Evolutionary conservation across 2,797 vertebrate genomes (phyloP).

Genomic region (Darevskia nairensis): DNA sequence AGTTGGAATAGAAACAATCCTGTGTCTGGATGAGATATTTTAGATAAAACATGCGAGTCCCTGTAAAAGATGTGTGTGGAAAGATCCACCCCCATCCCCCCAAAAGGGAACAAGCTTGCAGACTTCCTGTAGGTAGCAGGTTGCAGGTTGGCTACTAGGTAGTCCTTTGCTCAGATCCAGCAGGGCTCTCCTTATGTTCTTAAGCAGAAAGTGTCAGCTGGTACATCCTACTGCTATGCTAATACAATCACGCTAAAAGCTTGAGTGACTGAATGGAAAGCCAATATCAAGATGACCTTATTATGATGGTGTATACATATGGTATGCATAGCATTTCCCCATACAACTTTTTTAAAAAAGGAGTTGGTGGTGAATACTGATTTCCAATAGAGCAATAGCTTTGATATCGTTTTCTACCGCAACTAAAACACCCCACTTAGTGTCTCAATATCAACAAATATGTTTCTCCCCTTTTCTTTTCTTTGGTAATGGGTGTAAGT

Average conservation of each 20-base stretch:
- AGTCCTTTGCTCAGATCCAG: too few relatives aligned
- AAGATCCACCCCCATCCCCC: too few relatives aligned
- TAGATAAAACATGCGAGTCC: too few relatives aligned
- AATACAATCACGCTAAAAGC: background rate
- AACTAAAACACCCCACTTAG: conserved; percentile 30
- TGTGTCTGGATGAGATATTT: too few relatives aligned
- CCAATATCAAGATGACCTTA: background rate
- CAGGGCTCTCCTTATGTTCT: too few relatives aligned
- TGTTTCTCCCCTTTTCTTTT: conserved; percentile 50
- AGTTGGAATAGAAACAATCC: too few relatives aligned
- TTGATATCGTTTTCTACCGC: conserved; percentile 4
- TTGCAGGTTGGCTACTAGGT: too few relatives aligned
- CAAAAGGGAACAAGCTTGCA: too few relatives aligned
- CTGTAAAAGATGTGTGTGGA: too few relatives aligned
- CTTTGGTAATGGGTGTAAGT: conserved; percentile 36
- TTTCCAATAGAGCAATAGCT: conserved; percentile 14
- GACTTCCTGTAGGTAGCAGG: too few relatives aligned
- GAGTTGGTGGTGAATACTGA: background rate
- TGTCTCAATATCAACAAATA: conserved; percentile 31
- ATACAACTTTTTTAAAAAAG: accelerated
- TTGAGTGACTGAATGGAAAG: background rate
- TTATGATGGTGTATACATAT: background rate
- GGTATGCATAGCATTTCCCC: background rate
- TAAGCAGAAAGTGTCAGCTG: background rate
- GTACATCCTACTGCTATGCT: background rate